Conservation (phyloP, 2,113 vertebrate genomes). For the Pluvialis apricaria region DNA sequence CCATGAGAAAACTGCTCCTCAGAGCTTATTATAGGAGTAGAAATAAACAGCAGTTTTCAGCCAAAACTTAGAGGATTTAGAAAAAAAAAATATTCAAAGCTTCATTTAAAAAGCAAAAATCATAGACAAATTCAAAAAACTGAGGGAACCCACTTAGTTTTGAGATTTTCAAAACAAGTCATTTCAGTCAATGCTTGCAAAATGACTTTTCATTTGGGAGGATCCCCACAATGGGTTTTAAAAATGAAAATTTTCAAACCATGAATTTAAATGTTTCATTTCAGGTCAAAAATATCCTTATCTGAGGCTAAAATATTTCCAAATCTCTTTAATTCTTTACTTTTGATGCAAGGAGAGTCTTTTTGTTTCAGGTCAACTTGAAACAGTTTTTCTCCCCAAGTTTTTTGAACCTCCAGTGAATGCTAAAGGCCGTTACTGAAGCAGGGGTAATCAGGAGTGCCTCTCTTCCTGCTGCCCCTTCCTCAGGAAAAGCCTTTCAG, state of each 20-base stretch:
- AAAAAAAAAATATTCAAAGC: neutral
- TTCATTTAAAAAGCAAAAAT: neutral
- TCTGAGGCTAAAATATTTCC: neutral
- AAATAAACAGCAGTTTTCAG: neutral
- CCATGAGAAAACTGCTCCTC: neutral
- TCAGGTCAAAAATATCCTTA: neutral
- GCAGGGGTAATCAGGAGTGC: neutral
- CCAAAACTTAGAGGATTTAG: neutral
- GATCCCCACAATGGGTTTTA: neutral
- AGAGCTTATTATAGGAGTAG: neutral
- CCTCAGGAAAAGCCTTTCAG: constrained; percentile 16
- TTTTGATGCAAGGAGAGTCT: neutral
- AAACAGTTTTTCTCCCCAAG: neutral
- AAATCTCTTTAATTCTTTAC: neutral
- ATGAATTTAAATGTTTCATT: neutral
- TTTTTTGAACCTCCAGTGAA: neutral
- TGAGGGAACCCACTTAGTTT: neutral
- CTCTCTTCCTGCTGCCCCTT: neutral
- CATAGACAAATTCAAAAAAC: neutral
- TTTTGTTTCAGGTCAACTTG: neutral
- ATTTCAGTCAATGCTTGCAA: neutral
- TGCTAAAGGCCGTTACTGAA: neutral
- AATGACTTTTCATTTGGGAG: neutral
- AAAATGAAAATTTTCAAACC: neutral
- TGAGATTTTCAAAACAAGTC: neutral